These are phyloP conservation scores for Eupelmus urozonus DNA, from an alignment of 2,888 invertebrate genomes.

Conservation along the genomic window DNA sequence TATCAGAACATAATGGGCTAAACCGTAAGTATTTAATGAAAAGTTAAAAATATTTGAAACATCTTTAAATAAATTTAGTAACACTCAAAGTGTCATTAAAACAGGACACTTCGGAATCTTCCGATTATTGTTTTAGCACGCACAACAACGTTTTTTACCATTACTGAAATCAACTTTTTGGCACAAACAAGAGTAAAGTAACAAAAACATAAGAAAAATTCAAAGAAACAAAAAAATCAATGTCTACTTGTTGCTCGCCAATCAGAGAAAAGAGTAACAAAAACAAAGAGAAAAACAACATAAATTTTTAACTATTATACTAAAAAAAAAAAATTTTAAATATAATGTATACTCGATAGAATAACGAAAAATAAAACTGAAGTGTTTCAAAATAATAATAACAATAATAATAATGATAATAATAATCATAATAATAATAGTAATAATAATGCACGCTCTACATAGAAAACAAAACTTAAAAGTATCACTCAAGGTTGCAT, in stretches of 20 bases:
- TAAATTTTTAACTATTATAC: conserved; percentile 46
- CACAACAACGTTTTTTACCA: conserved; percentile 52
- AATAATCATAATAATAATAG: too few relatives aligned
- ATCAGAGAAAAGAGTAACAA: conserved; percentile 51
- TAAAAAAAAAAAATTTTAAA: conserved; percentile 42
- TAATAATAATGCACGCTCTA: conserved; percentile 69
- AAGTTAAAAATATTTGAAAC: neutral
- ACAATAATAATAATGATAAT: neutral
- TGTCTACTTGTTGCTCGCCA: conserved; percentile 51
- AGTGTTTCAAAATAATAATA: too few relatives aligned
- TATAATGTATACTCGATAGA: conserved; percentile 30
- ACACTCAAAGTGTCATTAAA: neutral
- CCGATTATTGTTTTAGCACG: conserved; percentile 24
- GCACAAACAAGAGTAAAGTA: conserved; percentile 60
- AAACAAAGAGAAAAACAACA: conserved; percentile 43
- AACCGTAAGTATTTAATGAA: too few relatives aligned
- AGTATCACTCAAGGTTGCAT: conserved; percentile 56
- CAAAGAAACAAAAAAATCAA: conserved; percentile 55
- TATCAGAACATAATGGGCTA: too few relatives aligned
- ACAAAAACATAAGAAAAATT: conserved; percentile 51
- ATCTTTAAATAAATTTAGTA: neutral
- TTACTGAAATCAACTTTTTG: conserved; percentile 52
- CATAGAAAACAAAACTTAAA: conserved; percentile 51
- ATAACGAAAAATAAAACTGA: too few relatives aligned
- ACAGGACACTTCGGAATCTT: conserved; percentile 42